Conservation (phyloP, 1,140 invertebrate species). For the Meloidogyne exigua region DNA sequence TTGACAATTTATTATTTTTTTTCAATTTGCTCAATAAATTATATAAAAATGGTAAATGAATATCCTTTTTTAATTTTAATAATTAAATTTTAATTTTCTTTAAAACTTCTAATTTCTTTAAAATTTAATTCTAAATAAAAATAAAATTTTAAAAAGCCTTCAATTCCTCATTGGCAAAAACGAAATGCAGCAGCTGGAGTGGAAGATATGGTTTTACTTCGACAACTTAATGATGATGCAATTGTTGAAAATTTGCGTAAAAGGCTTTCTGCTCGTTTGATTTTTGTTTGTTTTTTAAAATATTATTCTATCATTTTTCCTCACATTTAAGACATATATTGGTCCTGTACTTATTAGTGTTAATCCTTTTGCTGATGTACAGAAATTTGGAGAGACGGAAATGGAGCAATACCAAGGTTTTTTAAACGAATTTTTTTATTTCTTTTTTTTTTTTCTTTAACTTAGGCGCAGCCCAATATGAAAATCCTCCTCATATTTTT, state of each 20-base stretch:
- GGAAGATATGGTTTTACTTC: constrained; percentile 79
- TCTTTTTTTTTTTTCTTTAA: not conserved
- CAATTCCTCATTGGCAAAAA: constrained; percentile 22
- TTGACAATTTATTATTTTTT: not conserved
- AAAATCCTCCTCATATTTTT: constrained; percentile 77
- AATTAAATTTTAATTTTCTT: too few species aligned
- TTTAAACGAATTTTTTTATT: not conserved
- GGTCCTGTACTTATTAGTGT: constrained; percentile 78
- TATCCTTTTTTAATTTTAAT: too few species aligned
- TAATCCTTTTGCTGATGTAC: constrained; percentile 78
- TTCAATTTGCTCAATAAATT: not conserved
- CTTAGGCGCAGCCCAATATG: constrained; percentile 72
- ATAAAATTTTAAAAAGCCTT: not conserved
- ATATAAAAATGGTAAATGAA: not conserved
- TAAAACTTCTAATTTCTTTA: too few species aligned
- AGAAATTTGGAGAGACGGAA: constrained; percentile 75
- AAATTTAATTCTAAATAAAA: not conserved
- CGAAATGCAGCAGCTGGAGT: constrained; percentile 69
- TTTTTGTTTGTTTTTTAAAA: constrained; percentile 71
- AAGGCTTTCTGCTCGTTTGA: constrained; percentile 74
- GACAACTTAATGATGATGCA: constrained; percentile 73
- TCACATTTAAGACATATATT: constrained; percentile 77
- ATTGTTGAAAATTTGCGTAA: constrained; percentile 78
- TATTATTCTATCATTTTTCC: not conserved
- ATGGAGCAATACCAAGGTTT: constrained; percentile 73